Base-by-base conservation (phyloP, 2,113 vertebrate species). In the Ornithorhynchus anatinus region DNA sequence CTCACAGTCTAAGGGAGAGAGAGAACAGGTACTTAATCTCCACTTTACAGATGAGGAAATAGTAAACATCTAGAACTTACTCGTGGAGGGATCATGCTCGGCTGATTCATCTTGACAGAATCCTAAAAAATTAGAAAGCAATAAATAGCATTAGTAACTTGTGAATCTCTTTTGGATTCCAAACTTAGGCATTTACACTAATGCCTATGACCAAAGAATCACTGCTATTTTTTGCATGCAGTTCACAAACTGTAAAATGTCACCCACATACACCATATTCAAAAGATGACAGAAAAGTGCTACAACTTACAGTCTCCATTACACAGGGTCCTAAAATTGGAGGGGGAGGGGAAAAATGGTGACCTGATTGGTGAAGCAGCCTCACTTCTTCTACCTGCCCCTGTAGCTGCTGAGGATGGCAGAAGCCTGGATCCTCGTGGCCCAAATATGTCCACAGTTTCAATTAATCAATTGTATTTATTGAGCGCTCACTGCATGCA, bases 91-190 rank as follows among this genome's bases (percentile, higher is more conserved):
- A 17, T 93, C 91, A 0, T 87, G 80, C 65, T 95, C 93, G 72
- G 92, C 9, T 14, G 90, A 80, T 60, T 90, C 90, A 29, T 93
- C 92, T 37, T 35, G 60, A 88, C 85, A 94, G 70, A 95, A 94
- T 53, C 92, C 95, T 96, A 87, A n/a, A 74, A 45, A 78, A 62
- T 75, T 74, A 79, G 75, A 32, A 72, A 52, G 8, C 1, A 39
- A 15, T 36, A 6, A 48, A 65, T 20, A 77, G 72, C 33, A 58
- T 61, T 23, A 44, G 43, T 35, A 5, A 35, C 59, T 64, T 3
- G 2, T 53, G 15, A 75, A 56, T 59, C 63, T 70, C 13, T 35
- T 17, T 15, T 29, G 69, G 6, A 7, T 2, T 37, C 20, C 37
- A 58, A 58, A 38, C 29, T 23, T 3, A 11, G 51, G 13, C 19